A percentile compares a stretch with the other conserved stretches of the same genome.
Conservation (phyloP, 2,888 invertebrate genomes). For the Pammene aurita region DNA sequence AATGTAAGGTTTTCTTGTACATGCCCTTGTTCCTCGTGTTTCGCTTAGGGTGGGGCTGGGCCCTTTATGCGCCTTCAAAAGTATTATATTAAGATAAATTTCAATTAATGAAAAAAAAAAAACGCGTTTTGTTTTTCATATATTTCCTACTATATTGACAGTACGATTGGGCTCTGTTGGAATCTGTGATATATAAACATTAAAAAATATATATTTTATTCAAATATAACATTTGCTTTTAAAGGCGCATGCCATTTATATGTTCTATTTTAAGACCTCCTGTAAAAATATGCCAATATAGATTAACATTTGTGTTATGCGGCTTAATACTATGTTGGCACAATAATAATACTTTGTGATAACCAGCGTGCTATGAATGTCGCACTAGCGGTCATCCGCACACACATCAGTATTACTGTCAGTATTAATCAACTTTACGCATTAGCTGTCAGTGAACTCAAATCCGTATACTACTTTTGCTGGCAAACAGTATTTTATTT, state of each 20-base stretch:
- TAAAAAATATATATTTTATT: not conserved
- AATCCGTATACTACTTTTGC: too few species aligned
- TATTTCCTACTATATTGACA: too few species aligned
- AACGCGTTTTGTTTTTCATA: not conserved
- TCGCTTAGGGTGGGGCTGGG: slow-evolving; percentile 25
- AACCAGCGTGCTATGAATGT: slow-evolving; percentile 26
- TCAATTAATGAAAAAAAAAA: too few species aligned
- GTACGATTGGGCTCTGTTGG: too few species aligned
- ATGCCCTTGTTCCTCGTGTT: slow-evolving; percentile 24
- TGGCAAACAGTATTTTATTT: too few species aligned
- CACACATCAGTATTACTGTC: slow-evolving; percentile 14
- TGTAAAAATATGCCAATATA: slow-evolving; percentile 25
- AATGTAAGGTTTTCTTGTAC: slow-evolving; percentile 33
- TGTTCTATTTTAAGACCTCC: slow-evolving; percentile 34
- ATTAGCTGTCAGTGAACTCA: too few species aligned
- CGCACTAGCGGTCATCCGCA: not conserved
- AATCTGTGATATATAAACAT: too few species aligned
- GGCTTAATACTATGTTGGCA: not conserved
- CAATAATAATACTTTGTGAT: slow-evolving; percentile 19
- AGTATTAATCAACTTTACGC: not conserved
- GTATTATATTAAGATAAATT: not conserved
- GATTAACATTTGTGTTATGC: not conserved
- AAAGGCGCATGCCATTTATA: slow-evolving; percentile 20
- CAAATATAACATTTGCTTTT: not conserved
- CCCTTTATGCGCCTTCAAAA: slow-evolving; percentile 17